Conservation (phyloP, 2,797 vertebrate genomes). For the Scomberomorus guttatus region DNA sequence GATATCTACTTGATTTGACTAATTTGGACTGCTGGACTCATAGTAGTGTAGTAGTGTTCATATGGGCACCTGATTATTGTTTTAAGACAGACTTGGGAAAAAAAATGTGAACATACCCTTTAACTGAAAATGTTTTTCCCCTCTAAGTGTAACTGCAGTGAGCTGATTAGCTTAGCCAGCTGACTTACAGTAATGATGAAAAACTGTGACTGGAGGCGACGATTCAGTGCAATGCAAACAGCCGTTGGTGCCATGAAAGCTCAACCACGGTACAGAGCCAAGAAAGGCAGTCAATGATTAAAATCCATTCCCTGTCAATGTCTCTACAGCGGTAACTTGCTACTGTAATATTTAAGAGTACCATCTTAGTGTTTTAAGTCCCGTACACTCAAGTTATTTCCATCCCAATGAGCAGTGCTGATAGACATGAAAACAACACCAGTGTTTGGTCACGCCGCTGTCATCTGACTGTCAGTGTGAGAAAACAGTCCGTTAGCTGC, state of each 20-base stretch:
- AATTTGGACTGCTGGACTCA: not conserved
- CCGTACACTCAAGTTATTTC: not conserved
- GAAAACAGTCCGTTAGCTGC: not conserved
- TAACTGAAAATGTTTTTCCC: not conserved
- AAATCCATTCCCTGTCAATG: not conserved
- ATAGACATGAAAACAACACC: constrained; percentile 24
- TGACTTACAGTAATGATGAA: constrained; percentile 3
- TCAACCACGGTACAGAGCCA: constrained; percentile 10
- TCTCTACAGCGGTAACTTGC: not conserved
- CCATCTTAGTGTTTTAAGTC: too few relatives aligned
- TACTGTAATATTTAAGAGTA: not conserved
- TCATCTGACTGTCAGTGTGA: constrained; percentile 59
- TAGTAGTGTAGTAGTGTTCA: not conserved
- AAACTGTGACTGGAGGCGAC: constrained; percentile 55
- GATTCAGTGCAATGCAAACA: constrained; percentile 75
- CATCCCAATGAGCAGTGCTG: not conserved
- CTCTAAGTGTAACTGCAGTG: not conserved
- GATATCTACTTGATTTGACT: not conserved
- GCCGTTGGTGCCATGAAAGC: constrained; percentile 3
- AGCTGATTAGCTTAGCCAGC: constrained; percentile 15
- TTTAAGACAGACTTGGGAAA: not conserved
- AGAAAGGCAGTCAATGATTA: constrained; percentile 9
- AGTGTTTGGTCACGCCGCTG: constrained; percentile 61
- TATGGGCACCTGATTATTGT: not conserved
- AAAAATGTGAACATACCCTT: not conserved